These are phyloP conservation scores for Bagarius yarrelli DNA, from an alignment of 2,113 vertebrate genomes.

Conservation along the genomic window DNA sequence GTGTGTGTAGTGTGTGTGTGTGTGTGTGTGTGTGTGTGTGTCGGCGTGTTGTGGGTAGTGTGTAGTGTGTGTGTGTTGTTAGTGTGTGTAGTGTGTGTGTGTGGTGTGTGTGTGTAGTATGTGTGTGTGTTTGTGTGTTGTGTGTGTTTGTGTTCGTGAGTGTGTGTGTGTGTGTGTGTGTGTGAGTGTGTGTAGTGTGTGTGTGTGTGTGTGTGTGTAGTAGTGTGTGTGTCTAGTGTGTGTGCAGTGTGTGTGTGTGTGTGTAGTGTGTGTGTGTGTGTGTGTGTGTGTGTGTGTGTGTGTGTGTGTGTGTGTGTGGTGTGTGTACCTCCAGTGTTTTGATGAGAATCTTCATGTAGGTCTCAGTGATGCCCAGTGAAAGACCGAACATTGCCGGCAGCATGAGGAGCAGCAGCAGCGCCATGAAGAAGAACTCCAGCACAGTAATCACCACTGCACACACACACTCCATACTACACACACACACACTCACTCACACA, in stretches of 20 bases:
- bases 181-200: neutral
- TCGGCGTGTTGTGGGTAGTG: too few species aligned
- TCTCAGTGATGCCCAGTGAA: constrained; percentile 89
- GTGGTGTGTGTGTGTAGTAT: too few species aligned
- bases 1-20: too few species aligned
- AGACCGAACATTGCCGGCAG: constrained; percentile 87
- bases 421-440: constrained; percentile 72
- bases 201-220: neutral
- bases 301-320: constrained; percentile 9
- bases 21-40: too few species aligned
- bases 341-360: constrained; percentile 86
- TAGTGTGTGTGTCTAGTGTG: neutral
- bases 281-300: constrained; percentile 26
- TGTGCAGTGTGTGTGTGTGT: neutral
- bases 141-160: too few species aligned
- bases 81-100: too few species aligned
- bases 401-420: constrained; percentile 79
- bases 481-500: constrained; percentile 31
- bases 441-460: constrained; percentile 59
- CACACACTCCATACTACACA: constrained; percentile 75
- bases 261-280: constrained; percentile 7
- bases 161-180: neutral
- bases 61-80: too few species aligned
- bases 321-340: constrained; percentile 85
- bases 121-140: too few species aligned